Percentiles rank a stretch among this genome's conserved stretches.
Conservation (phyloP, 2,113 vertebrate species). For the Rhinolophus sinicus region DNA sequence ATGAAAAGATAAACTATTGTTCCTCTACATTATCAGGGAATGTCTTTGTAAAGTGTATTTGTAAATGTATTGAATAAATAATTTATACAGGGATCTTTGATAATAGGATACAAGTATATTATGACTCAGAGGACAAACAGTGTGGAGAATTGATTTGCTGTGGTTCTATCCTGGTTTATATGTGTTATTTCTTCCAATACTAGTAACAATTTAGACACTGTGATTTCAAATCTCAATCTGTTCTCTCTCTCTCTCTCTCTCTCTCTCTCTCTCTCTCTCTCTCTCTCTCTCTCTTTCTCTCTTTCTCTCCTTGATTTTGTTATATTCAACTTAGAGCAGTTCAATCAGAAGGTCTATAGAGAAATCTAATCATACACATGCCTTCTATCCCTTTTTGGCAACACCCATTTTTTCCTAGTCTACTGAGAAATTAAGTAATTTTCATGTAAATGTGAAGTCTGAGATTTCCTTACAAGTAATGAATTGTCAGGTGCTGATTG, state of each 20-base stretch:
- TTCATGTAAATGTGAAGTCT: slow-evolving; percentile 66
- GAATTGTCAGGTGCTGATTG: slow-evolving; percentile 48
- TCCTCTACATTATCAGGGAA: not conserved
- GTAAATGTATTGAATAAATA: not conserved
- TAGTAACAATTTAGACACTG: not conserved
- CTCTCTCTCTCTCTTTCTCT: no score
- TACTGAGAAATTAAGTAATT: slow-evolving; percentile 69
- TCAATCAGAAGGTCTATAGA: slow-evolving; percentile 36
- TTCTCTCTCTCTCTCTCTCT: no score
- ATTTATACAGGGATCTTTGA: not conserved
- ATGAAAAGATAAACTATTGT: not conserved
- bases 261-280: not conserved
- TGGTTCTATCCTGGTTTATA: not conserved
- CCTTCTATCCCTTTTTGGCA: slow-evolving; percentile 32
- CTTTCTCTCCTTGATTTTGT: not conserved
- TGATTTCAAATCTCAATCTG: not conserved
- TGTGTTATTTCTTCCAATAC: not conserved
- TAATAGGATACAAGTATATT: not conserved
- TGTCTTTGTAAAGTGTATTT: not conserved
- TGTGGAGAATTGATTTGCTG: not conserved
- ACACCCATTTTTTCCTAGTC: not conserved
- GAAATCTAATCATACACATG: slow-evolving; percentile 42
- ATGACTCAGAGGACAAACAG: not conserved
- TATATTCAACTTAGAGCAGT: not conserved
- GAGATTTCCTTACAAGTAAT: slow-evolving; percentile 32